phyloP scores from a whole-genome alignment of 2,797 vertebrate genomes.

The Hirundo rustica region DNA sequence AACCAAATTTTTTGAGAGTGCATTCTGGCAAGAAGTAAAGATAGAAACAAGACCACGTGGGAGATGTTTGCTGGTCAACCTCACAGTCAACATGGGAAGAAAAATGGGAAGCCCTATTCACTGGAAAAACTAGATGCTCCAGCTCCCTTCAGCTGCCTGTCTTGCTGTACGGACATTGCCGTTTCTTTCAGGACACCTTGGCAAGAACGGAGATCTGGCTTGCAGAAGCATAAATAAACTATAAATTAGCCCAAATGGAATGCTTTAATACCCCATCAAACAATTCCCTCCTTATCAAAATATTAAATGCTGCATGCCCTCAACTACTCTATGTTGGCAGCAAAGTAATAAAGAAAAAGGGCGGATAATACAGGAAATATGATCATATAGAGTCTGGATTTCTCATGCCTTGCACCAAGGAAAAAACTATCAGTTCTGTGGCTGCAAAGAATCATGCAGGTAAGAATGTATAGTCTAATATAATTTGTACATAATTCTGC shows the following conservation, averaged over 20 bases:
- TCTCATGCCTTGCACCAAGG: background rate
- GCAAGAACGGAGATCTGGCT: background rate
- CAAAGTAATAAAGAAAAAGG: background rate
- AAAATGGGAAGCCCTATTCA: background rate
- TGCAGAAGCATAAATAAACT: background rate
- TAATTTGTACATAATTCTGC: background rate
- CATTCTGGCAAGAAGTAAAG: conserved; percentile 7
- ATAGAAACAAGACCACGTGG: background rate
- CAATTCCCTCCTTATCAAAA: background rate
- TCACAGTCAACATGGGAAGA: background rate
- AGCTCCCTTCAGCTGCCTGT: background rate
- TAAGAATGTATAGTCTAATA: background rate
- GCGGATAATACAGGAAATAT: background rate
- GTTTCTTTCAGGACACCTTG: background rate
- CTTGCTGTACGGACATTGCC: background rate
- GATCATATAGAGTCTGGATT: background rate
- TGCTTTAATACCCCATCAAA: background rate
- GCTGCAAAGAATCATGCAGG: background rate
- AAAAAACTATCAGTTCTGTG: background rate
- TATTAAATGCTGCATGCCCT: background rate
- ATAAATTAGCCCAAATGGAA: background rate
- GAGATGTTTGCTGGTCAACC: background rate
- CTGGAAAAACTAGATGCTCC: background rate
- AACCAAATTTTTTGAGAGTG: background rate
- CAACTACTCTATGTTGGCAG: background rate